Evolutionary conservation across 2,888 invertebrate genomes (phyloP), one percentile per base, ranked within the genome.

Genomic region (Drosophila longiperda): DNA sequence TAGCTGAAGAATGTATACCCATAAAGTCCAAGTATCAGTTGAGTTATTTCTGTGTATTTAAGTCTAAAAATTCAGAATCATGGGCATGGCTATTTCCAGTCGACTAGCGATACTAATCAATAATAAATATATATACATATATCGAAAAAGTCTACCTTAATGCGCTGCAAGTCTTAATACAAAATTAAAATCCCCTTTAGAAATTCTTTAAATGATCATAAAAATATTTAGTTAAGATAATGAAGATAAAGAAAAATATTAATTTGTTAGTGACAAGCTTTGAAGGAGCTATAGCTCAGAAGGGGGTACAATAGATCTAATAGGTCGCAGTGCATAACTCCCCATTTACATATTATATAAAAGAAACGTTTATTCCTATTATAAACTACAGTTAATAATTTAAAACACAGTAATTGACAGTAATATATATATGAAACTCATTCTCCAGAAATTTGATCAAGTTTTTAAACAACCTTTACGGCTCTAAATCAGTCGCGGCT

Each of bases 401-500:
- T 7, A 1, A 45, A 20, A 7, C 7, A 12, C 7, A 0, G 3
- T 12, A 38, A 53, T 32, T 36, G 34, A 70, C 36, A n/a, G n/a
- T n/a, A n/a, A n/a, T n/a, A n/a, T n/a, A n/a, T n/a, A n/a, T n/a
- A 52, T 70, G n/a, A n/a, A 48, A 32, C n/a, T 34, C 17, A 20
- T 23, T 50, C n/a, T 11, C 33, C 33, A 73, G 42, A 45, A 49
- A 36, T 34, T 66, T 57, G 23, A 20, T 58, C 9, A 32, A 45
- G 38, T 26, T 61, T 42, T 48, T 15, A n/a, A 59, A 36, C 36
- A 58, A 64, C 36, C 33, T 57, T 20, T 38, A 53, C 73, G 62
- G 58, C 61, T 57, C 53, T 69, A 58, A 76, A 66, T 66, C 80
- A 57, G 72, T 63, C 20, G 42, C 59, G 71, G 52, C 49, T 71